Evolutionary conservation across 2,888 invertebrate genomes (phyloP), one percentile per base, ranked within the genome.

Genomic region (Halictus ligatus): DNA sequence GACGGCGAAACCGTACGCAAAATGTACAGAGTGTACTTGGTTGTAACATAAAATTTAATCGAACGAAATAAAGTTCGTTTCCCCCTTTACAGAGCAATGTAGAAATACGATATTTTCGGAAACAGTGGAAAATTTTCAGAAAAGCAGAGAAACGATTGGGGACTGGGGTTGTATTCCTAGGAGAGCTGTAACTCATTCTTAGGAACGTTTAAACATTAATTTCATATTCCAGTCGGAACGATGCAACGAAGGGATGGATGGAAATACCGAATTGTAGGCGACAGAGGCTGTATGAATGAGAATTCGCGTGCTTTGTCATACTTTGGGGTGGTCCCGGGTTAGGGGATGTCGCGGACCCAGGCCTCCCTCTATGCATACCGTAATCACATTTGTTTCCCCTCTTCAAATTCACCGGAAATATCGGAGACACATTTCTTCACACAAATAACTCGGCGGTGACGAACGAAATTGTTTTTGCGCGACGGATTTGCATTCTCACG

Each of bases 361-460:
- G 67, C 18, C 35, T 67, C 35, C 67, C 67, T 67, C 35, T 21
- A 35, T 35, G 35, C 67, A 67, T 18, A 67, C 67, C 67, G 67
- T 67, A 67, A 67, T 67, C 67, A 67, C 67, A 67, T 67, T 67
- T 67, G 67, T 67, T 29, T 67, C 67, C 67, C 67, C 67, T 21
- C 67, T 21, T 67, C 29, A 43, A 43, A 69, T 40, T 43, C 40
- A n/a, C 35, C 43, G 43, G 69, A 40, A 69, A 69, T 69, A 40
- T 69, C 69, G 43, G 69, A 43, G 69, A 69, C 43, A 69, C 12
- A 69, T 69, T 69, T 69, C 69, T 69, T 69, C 69, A n/a, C 43
- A 21, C 35, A 40, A 69, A 35, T 43, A 40, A n/a, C 69, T 12
- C 35, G 21, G 67, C 35, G 10, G 21, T 29, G 35, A 29, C 35